phyloP scores from a whole-genome alignment of 2,797 vertebrate genomes.

The Spatula clypeata region DNA sequence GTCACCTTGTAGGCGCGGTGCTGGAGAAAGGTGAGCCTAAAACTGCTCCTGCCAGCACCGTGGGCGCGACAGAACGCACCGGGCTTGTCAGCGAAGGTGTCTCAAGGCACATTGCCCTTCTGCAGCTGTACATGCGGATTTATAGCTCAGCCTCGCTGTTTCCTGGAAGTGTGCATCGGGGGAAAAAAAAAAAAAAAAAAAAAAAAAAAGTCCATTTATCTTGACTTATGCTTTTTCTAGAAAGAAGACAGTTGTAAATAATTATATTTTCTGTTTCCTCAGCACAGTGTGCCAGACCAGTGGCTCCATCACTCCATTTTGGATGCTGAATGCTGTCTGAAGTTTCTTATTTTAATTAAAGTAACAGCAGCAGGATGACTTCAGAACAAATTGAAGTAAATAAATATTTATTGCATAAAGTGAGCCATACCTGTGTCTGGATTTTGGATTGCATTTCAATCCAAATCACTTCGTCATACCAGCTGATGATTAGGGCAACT shows the following conservation, averaged over 20 bases:
- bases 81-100: fast-evolving
- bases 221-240: fast-evolving
- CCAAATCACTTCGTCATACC: background rate
- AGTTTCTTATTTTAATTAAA: background rate
- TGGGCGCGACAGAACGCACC: too few species aligned
- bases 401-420: fast-evolving
- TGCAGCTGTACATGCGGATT: fast-evolving
- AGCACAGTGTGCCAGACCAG: fast-evolving
- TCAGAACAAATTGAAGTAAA: background rate
- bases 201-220: fast-evolving
- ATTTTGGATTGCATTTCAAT: background rate
- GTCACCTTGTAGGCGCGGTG: background rate
- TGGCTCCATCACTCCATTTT: fast-evolving
- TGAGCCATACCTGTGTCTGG: background rate
- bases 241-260: background rate
- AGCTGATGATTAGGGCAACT: background rate
- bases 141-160: fast-evolving
- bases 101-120: background rate
- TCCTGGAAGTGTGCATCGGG: fast-evolving
- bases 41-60: fast-evolving
- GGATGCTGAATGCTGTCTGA: background rate
- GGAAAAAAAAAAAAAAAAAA: fast-evolving
- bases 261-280: background rate
- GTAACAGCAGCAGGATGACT: background rate
- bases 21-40: too few species aligned